phyloP scores from a whole-genome alignment of 2,888 invertebrate genomes.

The Lymantria monacha region DNA sequence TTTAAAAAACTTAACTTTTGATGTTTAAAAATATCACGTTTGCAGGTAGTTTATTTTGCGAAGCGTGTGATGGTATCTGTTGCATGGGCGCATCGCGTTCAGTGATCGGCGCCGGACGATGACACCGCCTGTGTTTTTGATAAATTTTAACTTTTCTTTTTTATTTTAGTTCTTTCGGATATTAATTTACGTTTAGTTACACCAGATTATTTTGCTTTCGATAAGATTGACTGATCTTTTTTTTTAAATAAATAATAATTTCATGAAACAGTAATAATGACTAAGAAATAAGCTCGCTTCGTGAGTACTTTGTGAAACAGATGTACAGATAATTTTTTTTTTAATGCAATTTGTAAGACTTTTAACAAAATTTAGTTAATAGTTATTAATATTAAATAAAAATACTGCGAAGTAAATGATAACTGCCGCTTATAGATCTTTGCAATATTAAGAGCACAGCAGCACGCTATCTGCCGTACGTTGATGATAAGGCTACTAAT shows the following conservation, averaged over 20 bases:
- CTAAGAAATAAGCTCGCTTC: no score
- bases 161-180: conserved; percentile 55
- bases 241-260: not conserved
- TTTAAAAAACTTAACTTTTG: conserved; percentile 18
- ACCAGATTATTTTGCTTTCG: conserved; percentile 39
- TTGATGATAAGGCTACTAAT: no score
- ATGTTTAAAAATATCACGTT: conserved; percentile 31
- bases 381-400: no score
- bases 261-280: no score
- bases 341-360: no score
- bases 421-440: no score
- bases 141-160: conserved; percentile 49
- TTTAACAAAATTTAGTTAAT: no score
- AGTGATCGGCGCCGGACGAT: conserved; percentile 68
- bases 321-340: no score
- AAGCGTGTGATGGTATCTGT: conserved; percentile 30
- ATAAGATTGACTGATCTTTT: not conserved
- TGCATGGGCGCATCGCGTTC: conserved; percentile 43
- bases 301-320: no score
- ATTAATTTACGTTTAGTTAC: conserved; percentile 71
- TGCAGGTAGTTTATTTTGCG: conserved; percentile 11
- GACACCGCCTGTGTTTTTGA: conserved; percentile 71
- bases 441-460: no score
- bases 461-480: no score
- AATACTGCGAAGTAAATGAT: no score